Conservation (phyloP, 2,797 vertebrate genomes). For the Holocentrus rufus region DNA sequence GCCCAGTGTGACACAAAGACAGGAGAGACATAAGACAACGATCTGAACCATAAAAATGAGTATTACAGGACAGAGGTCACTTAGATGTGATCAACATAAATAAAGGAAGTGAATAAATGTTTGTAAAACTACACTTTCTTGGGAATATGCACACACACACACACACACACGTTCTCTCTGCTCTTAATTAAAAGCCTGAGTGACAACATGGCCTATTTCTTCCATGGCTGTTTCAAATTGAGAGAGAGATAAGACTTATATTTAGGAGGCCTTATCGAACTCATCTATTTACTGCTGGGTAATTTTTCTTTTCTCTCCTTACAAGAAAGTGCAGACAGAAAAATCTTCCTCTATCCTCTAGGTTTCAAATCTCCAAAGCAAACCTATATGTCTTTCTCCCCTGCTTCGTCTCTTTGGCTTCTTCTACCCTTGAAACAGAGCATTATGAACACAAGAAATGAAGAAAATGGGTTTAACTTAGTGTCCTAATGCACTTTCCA, state of each 20-base stretch:
- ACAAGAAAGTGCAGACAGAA: conserved; percentile 63
- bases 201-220: conserved; percentile 78
- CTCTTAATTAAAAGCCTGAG: conserved; percentile 82
- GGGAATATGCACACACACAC: conserved; percentile 32
- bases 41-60: conserved; percentile 25
- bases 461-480: conserved; percentile 61
- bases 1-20: conserved; percentile 28
- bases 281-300: conserved; percentile 78
- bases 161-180: conserved; percentile 30
- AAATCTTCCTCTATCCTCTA: conserved; percentile 57
- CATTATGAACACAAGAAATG: conserved; percentile 53
- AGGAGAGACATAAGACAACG: conserved; percentile 33
- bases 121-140: conserved; percentile 60
- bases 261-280: conserved; percentile 76
- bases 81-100: conserved; percentile 65
- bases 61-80: conserved; percentile 57
- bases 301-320: conserved; percentile 71
- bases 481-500: conserved; percentile 55
- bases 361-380: conserved; percentile 68
- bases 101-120: conserved; percentile 58
- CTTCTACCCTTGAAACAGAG: conserved; percentile 34
- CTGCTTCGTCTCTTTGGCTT: conserved; percentile 23
- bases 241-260: conserved; percentile 78
- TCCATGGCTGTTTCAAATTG: conserved; percentile 76
- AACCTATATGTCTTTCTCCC: conserved; percentile 39